Evolutionary conservation across 2,113 vertebrate species (phyloP).

Genomic region (Neoarius graeffei): DNA sequence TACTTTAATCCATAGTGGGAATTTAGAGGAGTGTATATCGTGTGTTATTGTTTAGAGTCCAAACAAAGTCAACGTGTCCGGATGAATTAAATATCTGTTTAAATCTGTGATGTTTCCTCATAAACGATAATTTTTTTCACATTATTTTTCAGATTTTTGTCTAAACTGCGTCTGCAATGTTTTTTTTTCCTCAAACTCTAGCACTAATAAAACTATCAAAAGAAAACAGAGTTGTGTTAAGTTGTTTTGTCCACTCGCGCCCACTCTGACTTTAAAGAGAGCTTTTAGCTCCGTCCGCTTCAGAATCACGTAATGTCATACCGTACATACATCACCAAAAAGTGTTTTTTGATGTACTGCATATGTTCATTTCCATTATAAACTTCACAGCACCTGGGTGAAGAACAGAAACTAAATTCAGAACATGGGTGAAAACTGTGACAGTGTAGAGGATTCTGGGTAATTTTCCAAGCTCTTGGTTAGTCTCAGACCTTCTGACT

Average conservation of each 20-base stretch:
- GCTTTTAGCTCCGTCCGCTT: neutral
- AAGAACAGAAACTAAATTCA: neutral
- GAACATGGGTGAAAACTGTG: neutral
- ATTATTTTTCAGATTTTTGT: neutral
- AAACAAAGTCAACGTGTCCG: neutral
- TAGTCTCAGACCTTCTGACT: neutral
- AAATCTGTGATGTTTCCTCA: neutral
- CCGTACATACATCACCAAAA: neutral
- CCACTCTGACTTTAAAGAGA: neutral
- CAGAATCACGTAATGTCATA: neutral
- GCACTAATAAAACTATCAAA: neutral
- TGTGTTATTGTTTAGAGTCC: neutral
- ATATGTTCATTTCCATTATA: neutral
- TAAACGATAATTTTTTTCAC: neutral
- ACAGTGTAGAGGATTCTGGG: neutral
- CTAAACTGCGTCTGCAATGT: neutral
- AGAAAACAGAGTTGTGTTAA: neutral
- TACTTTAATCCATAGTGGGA: neutral
- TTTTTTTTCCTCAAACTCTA: neutral
- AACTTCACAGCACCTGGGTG: neutral
- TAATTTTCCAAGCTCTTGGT: neutral
- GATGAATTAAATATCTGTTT: neutral
- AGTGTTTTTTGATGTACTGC: neutral
- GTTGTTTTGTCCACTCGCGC: neutral
- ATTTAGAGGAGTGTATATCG: neutral